phyloP scores from a whole-genome alignment of 37 sponge, comb jelly and placozoan genomes.

The Crambe crambe region DNA sequence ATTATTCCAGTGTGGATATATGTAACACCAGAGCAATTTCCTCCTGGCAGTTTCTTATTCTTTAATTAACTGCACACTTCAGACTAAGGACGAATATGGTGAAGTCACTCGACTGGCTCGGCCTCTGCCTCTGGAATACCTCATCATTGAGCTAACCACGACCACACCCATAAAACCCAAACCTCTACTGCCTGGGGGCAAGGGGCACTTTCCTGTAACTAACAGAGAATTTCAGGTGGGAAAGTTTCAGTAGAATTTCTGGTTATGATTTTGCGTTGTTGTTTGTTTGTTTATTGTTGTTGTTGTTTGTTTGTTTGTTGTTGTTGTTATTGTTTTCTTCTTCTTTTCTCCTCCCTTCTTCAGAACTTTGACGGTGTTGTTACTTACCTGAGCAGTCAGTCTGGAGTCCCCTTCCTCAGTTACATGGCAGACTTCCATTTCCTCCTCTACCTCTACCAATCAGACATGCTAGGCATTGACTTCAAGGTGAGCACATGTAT shows the following conservation, averaged over 20 bases:
- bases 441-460: slow-evolving; percentile 77
- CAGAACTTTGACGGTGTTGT: slow-evolving; percentile 75
- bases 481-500: slow-evolving; percentile 11
- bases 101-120: slow-evolving; percentile 80
- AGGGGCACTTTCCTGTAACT: slow-evolving; percentile 77
- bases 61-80: not conserved
- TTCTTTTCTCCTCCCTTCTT: not conserved
- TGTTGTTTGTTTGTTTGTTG: no score
- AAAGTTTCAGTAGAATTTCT: not conserved
- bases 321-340: no score
- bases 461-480: slow-evolving; percentile 41
- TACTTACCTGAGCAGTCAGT: slow-evolving; percentile 49
- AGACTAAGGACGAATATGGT: slow-evolving; percentile 87
- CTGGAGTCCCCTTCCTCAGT: slow-evolving; percentile 54
- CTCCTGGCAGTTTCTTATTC: not conserved
- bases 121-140: slow-evolving; percentile 94
- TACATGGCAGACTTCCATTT: slow-evolving; percentile 92
- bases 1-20: not conserved
- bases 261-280: not conserved
- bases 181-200: slow-evolving; percentile 78
- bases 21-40: not conserved
- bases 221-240: slow-evolving; percentile 62
- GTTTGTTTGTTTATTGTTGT: no score
- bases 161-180: slow-evolving; percentile 76
- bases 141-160: slow-evolving; percentile 86